Conservation (phyloP, 2,888 invertebrate species). For the Lissonota sp. region DNA sequence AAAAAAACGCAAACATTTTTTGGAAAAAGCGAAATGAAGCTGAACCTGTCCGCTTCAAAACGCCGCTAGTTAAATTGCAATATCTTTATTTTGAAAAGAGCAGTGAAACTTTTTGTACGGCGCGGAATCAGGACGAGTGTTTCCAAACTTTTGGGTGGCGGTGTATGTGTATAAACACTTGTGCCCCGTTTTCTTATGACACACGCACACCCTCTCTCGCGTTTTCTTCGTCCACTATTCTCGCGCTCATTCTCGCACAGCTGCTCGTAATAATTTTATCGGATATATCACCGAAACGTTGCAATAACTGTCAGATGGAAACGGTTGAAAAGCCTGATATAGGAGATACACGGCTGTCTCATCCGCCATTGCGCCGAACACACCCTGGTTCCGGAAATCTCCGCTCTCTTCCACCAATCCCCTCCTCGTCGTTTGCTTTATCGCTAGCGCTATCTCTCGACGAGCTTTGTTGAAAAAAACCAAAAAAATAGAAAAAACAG, state of each 20-base stretch:
- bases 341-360: constrained; percentile 69
- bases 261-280: constrained; percentile 80
- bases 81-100: too few relatives aligned
- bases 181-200: constrained; percentile 10
- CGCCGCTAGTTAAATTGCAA: too few relatives aligned
- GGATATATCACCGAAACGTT: constrained; percentile 75
- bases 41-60: too few relatives aligned
- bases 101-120: too few relatives aligned
- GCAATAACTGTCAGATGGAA: constrained; percentile 78
- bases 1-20: too few relatives aligned
- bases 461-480: constrained; percentile 34
- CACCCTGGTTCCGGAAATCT: constrained; percentile 71
- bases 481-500: constrained; percentile 55
- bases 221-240: constrained; percentile 26
- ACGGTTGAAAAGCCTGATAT: constrained; percentile 75
- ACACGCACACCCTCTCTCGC: not conserved
- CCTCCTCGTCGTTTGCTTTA: not conserved
- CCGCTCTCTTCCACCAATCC: constrained; percentile 24
- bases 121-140: too few relatives aligned
- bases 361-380: constrained; percentile 68
- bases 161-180: constrained; percentile 12
- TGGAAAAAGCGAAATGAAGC: too few relatives aligned
- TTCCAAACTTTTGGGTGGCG: constrained; percentile 10
- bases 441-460: constrained; percentile 44
- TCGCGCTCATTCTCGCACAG: constrained; percentile 67